Conservation (phyloP, 2,113 vertebrate species). For the Tricholaema leucomelas region DNA sequence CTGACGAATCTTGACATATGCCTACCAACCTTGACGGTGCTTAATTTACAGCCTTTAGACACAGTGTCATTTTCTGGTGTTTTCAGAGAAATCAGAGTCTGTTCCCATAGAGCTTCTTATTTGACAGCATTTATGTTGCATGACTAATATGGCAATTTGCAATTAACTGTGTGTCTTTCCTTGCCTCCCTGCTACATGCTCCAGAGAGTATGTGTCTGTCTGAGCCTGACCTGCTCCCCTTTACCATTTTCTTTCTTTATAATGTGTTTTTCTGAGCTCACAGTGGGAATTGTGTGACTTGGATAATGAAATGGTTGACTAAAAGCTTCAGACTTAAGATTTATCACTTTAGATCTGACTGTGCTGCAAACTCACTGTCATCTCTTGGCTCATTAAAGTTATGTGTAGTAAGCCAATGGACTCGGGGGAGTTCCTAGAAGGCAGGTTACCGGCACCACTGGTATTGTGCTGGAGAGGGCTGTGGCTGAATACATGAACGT, state of each 20-base stretch:
- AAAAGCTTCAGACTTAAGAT: background rate
- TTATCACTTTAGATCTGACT: background rate
- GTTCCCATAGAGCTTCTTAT: slow-evolving; percentile 31
- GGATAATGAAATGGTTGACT: background rate
- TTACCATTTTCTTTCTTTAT: background rate
- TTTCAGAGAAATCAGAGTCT: background rate
- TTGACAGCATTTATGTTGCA: slow-evolving; percentile 48
- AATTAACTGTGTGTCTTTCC: slow-evolving; percentile 6
- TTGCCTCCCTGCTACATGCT: background rate
- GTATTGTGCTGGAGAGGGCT: background rate
- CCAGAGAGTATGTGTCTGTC: background rate
- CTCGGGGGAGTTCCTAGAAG: background rate
- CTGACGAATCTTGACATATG: background rate
- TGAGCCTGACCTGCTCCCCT: background rate
- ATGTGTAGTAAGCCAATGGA: background rate
- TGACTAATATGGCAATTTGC: slow-evolving; percentile 35
- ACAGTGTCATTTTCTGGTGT: slow-evolving; percentile 12
- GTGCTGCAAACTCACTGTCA: background rate
- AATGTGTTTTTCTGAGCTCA: background rate
- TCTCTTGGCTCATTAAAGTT: background rate
- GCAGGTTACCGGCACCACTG: background rate
- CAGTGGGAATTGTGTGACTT: background rate
- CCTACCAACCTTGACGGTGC: background rate
- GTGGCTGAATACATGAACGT: accelerated
- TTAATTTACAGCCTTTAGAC: slow-evolving; percentile 21